Percentiles rank a stretch among this genome's conserved stretches.
phyloP scores from a whole-genome alignment of 2,113 vertebrate species.

The Capra hircus region DNA sequence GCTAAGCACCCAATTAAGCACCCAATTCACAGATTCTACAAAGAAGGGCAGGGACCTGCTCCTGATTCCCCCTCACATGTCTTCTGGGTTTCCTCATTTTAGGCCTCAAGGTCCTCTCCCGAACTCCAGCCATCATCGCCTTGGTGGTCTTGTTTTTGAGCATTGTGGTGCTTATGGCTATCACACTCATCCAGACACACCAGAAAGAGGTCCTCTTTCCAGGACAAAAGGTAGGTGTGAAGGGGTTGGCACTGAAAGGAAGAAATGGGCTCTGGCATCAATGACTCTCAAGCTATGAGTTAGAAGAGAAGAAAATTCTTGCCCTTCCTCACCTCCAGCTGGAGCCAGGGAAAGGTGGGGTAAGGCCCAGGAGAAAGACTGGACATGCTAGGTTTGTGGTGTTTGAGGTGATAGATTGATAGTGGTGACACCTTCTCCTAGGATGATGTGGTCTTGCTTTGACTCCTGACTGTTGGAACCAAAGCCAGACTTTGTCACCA shows the following conservation, averaged over 20 bases:
- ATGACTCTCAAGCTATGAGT: background rate
- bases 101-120: slow-evolving; percentile 79
- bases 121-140: slow-evolving; percentile 80
- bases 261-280: fast-evolving
- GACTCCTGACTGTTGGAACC: background rate
- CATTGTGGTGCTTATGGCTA: slow-evolving; percentile 85
- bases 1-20: too few species aligned
- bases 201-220: slow-evolving; percentile 81
- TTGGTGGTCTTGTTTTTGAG: slow-evolving; percentile 86
- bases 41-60: background rate
- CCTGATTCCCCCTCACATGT: background rate
- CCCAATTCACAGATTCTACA: too few species aligned
- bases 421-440: background rate
- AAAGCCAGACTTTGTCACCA: background rate
- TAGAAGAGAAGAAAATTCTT: background rate
- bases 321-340: background rate
- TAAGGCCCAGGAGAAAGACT: background rate
- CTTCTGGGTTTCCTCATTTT: slow-evolving; percentile 16
- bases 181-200: slow-evolving; percentile 88
- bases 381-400: background rate
- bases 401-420: background rate
- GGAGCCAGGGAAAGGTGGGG: background rate
- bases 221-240: slow-evolving; percentile 84
- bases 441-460: background rate
- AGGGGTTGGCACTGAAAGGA: background rate